Evolutionary conservation across 1,140 invertebrate species (phyloP).

Genomic region (Drosophila ambigua): DNA sequence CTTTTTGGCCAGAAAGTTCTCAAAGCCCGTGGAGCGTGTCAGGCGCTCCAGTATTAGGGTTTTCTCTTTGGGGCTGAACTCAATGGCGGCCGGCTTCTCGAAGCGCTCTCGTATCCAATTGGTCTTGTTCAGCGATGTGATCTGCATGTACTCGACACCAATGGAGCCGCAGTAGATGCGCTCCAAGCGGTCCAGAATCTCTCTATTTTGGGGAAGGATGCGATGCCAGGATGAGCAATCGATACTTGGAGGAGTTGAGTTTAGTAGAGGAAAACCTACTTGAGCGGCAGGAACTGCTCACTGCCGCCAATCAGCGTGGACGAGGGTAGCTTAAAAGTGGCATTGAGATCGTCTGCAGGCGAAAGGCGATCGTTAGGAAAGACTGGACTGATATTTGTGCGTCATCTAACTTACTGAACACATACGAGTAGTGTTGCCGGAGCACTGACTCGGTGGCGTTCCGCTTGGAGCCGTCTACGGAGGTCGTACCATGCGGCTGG

Average conservation of each 20-base stretch:
- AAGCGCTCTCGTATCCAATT: slow-evolving; percentile 93
- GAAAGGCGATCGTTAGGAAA: neutral
- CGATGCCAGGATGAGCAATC: neutral
- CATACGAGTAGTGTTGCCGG: slow-evolving; percentile 60
- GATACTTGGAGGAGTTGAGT: too few relatives aligned
- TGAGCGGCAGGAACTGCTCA: slow-evolving; percentile 55
- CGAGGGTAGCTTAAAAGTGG: slow-evolving; percentile 59
- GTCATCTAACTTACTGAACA: slow-evolving; percentile 45
- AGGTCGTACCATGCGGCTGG: slow-evolving; percentile 22
- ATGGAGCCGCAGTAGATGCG: slow-evolving; percentile 87
- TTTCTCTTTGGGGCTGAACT: slow-evolving; percentile 49
- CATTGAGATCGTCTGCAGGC: slow-evolving; percentile 59
- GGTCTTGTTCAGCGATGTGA: slow-evolving; percentile 90
- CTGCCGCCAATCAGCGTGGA: slow-evolving; percentile 68
- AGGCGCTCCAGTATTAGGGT: slow-evolving; percentile 59
- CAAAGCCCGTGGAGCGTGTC: slow-evolving; percentile 85
- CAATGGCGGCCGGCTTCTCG: slow-evolving; percentile 87
- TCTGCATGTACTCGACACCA: slow-evolving; percentile 95
- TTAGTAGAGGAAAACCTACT: slow-evolving; percentile 32
- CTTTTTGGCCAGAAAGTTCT: slow-evolving; percentile 94
- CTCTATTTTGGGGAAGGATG: slow-evolving; percentile 83
- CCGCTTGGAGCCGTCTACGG: slow-evolving; percentile 83
- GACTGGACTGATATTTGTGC: neutral
- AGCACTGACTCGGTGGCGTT: slow-evolving; percentile 79
- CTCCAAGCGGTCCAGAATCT: slow-evolving; percentile 92